These are phyloP conservation scores for Dolomedes plantarius DNA, from an alignment of 2,888 invertebrate genomes.

Conservation along the genomic window DNA sequence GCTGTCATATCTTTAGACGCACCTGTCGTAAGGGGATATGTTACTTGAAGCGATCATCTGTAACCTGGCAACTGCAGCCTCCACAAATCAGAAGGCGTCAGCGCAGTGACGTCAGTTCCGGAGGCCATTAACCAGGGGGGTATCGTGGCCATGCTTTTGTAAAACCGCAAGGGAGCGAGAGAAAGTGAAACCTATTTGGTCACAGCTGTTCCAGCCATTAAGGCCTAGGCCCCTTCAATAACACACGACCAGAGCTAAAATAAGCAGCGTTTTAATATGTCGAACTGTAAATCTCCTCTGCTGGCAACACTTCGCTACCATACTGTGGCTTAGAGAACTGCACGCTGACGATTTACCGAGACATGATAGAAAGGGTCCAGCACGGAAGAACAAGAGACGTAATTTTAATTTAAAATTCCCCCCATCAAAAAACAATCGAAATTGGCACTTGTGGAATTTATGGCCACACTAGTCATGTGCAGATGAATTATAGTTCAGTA, in stretches of 20 bases:
- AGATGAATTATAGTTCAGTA: not conserved
- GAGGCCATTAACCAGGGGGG: constrained; percentile 56
- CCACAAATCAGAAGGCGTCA: constrained; percentile 64
- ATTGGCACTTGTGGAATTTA: constrained; percentile 47
- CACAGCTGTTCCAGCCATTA: constrained; percentile 68
- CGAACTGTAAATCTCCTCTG: constrained; percentile 69
- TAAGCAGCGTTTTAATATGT: constrained; percentile 71
- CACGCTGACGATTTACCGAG: constrained; percentile 50
- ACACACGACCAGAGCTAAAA: constrained; percentile 63
- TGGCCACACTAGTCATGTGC: not conserved
- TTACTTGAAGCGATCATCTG: constrained; percentile 39
- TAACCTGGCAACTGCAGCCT: constrained; percentile 45
- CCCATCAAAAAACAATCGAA: constrained; percentile 55
- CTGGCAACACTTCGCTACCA: constrained; percentile 22
- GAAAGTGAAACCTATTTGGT: constrained; percentile 66
- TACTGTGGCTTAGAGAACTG: constrained; percentile 50
- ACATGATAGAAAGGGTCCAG: constrained; percentile 42
- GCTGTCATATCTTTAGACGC: constrained; percentile 39
- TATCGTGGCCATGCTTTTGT: constrained; percentile 64
- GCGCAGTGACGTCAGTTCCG: constrained; percentile 61
- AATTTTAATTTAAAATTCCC: constrained; percentile 53
- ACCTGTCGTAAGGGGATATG: constrained; percentile 40
- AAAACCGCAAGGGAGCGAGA: constrained; percentile 66
- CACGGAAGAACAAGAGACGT: not conserved
- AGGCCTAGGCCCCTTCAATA: constrained; percentile 62